Base-by-base conservation (phyloP, 2,888 invertebrate genomes). In the Blastobasis lacticolella region DNA sequence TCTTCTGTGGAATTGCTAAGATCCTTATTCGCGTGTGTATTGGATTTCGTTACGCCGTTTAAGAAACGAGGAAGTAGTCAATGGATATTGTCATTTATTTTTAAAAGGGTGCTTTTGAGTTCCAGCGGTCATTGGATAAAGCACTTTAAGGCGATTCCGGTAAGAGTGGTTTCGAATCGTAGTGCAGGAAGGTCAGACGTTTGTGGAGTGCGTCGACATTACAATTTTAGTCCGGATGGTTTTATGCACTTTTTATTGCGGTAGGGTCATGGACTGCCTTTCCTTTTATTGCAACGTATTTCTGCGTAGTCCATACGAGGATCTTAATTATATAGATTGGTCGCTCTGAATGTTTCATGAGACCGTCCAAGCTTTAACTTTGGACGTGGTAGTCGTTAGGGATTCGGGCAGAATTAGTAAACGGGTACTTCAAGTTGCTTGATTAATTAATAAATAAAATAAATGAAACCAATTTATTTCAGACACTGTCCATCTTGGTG, bases 241-340 rank as follows among this genome's bases (percentile, higher is more conserved):
- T 76, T 84, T 78, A 77, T 85, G 78, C 76, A 79, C 77, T 85
- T 86, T 83, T 87, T 87, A 83, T 87, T 87, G 83, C 78, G 79
- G 76, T 82, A 81, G 83, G 86, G 82, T 84, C 82, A 82, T 76
- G 78, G 73, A 74, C 76, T 64, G 62, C 57, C 68, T 71, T 73
- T 77, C 67, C 70, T 79, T 73, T 80, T 77, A 66, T 76, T 78
- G 69, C 66, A 61, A 61, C 71, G 63, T 67, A 74, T 71, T 72
- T 75, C 71, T 72, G 69, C 68, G 68, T 70, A 71, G 62, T 54
- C 56, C 57, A 64, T 58, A 54, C 46, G 55, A 55, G 50, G 56
- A 51, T 53, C 56, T 57, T 65, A 68, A 73, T 73, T 70, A 68
- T 55, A 61, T 66, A 67, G 65, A 67, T 64, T 62, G 52, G 9